Conservation (phyloP, 2,113 vertebrate species). For the Chitala chitala region DNA sequence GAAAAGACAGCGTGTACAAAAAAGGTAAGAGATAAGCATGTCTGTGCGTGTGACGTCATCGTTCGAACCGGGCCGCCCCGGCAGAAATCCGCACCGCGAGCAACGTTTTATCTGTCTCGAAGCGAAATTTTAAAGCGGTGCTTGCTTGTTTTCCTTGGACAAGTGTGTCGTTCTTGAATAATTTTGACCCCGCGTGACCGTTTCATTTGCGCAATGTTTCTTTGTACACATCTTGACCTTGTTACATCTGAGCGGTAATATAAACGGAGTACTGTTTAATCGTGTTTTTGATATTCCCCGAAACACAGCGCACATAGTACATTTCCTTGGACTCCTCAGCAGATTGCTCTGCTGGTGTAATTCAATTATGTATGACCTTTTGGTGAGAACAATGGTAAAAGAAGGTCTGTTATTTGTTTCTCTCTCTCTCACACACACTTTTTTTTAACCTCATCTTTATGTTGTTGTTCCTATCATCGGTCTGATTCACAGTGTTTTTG, state of each 20-base stretch:
- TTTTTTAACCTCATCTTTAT: constrained; percentile 45
- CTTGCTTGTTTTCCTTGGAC: too few relatives aligned
- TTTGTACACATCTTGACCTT: background rate
- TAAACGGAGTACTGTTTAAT: constrained; percentile 9
- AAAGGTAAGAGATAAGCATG: too few relatives aligned
- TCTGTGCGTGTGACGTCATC: too few relatives aligned
- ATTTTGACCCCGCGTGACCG: background rate
- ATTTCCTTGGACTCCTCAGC: background rate
- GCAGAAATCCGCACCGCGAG: too few relatives aligned
- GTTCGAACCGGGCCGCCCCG: too few relatives aligned
- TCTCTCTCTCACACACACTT: background rate
- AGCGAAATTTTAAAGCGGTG: too few relatives aligned
- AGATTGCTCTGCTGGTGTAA: constrained; percentile 52
- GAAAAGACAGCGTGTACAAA: too few relatives aligned
- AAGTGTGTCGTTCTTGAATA: background rate
- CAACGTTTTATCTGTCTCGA: too few relatives aligned
- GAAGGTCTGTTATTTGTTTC: constrained; percentile 47
- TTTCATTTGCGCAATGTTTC: background rate
- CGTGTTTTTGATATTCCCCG: constrained; percentile 51
- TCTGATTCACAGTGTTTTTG: background rate
- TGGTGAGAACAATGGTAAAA: constrained; percentile 65
- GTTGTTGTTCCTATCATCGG: constrained; percentile 31
- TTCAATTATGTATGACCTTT: constrained; percentile 70
- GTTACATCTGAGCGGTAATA: background rate
- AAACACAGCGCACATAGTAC: constrained; percentile 24